These are phyloP conservation scores for Drosophila paranaensis DNA, from an alignment of 2,888 invertebrate species.

Conservation along the genomic window DNA sequence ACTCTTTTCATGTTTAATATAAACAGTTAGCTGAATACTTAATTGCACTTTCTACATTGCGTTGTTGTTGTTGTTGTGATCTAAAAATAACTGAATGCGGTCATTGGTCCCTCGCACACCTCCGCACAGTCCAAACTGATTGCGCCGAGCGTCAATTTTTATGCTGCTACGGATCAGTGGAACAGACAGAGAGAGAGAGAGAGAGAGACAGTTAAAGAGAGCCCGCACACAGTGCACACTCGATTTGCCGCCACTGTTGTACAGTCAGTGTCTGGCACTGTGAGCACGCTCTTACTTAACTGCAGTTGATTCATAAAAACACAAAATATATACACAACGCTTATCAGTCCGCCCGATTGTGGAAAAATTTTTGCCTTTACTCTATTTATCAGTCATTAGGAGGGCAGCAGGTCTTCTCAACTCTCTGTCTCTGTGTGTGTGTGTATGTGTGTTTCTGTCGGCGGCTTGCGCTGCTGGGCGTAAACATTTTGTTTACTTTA, in stretches of 20 bases:
- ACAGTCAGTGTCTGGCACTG: constrained; percentile 51
- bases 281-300: constrained; percentile 20
- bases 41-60: constrained; percentile 72
- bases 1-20: constrained; percentile 29
- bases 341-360: constrained; percentile 44
- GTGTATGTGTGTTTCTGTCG: constrained; percentile 4
- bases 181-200: not conserved
- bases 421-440: not conserved
- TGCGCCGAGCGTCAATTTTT: constrained; percentile 54
- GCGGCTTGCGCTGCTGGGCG: constrained; percentile 30
- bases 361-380: constrained; percentile 50
- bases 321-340: constrained; percentile 13
- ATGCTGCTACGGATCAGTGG: constrained; percentile 53
- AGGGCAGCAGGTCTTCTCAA: constrained; percentile 24
- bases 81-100: constrained; percentile 78
- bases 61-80: constrained; percentile 39
- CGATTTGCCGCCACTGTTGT: constrained; percentile 23
- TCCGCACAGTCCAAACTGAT: constrained; percentile 41
- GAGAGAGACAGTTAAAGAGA: constrained; percentile 4
- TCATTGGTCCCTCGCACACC: constrained; percentile 71
- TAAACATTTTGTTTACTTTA: constrained; percentile 46
- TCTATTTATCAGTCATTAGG: constrained; percentile 47
- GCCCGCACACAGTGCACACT: not conserved
- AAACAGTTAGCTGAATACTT: constrained; percentile 51
- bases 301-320: constrained; percentile 59